A percentile compares a stretch with the other conserved stretches of the same genome.
Evolutionary conservation across 2,797 vertebrate species (phyloP).

Genomic region (Diplodus puntazzo): DNA sequence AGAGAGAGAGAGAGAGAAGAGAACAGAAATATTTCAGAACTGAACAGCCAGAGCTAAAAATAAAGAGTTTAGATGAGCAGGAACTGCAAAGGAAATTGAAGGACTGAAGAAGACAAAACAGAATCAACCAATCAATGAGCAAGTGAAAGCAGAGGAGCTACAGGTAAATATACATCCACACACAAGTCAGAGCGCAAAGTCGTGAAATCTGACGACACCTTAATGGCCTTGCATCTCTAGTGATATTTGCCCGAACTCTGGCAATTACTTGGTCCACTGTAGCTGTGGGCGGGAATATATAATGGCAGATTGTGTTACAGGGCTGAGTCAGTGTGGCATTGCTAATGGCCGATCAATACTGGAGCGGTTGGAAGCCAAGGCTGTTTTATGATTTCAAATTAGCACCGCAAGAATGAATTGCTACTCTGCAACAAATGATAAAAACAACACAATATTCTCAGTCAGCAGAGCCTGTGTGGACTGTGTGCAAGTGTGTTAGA

Average conservation of each 20-base stretch:
- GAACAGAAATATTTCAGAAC: slow-evolving; percentile 28
- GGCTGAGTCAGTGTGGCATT: slow-evolving; percentile 61
- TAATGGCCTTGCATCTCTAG: slow-evolving; percentile 40
- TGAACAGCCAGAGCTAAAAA: slow-evolving; percentile 28
- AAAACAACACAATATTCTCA: slow-evolving; percentile 44
- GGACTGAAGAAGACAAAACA: slow-evolving; percentile 10
- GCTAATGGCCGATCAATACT: slow-evolving; percentile 76
- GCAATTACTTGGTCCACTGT: slow-evolving; percentile 61
- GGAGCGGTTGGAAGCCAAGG: slow-evolving; percentile 55
- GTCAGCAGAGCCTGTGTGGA: background rate
- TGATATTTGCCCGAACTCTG: slow-evolving; percentile 49
- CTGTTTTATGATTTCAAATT: slow-evolving; percentile 74
- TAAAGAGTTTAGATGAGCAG: slow-evolving; percentile 18
- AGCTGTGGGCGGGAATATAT: slow-evolving; percentile 55
- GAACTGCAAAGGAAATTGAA: background rate
- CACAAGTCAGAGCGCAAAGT: slow-evolving; percentile 9
- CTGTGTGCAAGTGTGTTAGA: background rate
- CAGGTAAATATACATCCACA: slow-evolving; percentile 24
- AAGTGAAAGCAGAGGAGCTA: slow-evolving; percentile 2
- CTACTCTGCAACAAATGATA: slow-evolving; percentile 53
- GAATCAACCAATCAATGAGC: slow-evolving; percentile 26
- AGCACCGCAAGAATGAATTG: slow-evolving; percentile 59
- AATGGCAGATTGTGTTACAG: slow-evolving; percentile 67
- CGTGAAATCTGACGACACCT: slow-evolving; percentile 24
- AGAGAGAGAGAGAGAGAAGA: background rate